Conservation (phyloP, 2,797 vertebrate species). For the Helarctos malayanus region DNA sequence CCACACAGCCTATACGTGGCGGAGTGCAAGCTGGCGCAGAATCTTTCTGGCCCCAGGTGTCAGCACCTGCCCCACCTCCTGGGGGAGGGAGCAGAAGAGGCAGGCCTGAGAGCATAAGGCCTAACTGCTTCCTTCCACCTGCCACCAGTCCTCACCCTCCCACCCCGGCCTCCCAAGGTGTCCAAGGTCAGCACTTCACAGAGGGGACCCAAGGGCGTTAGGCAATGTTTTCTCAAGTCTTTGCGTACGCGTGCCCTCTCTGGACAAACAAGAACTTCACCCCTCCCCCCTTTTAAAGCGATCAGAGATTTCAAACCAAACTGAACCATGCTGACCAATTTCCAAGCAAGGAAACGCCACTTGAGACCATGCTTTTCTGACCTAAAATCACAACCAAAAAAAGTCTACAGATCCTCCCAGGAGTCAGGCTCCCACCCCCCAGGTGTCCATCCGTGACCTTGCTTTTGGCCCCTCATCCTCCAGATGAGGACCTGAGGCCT, state of each 20-base stretch:
- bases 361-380: background rate
- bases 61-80: background rate
- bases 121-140: background rate
- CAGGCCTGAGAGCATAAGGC: background rate
- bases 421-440: accelerated
- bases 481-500: background rate
- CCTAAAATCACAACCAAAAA: background rate
- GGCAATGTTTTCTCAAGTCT: background rate
- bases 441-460: background rate
- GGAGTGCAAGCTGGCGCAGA: background rate
- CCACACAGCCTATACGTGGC: background rate
- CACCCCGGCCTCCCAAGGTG: accelerated
- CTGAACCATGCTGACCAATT: background rate
- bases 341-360: background rate
- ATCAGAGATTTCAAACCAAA: background rate
- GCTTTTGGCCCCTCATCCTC: background rate
- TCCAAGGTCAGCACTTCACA: background rate
- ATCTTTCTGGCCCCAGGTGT: no score
- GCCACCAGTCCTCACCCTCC: background rate
- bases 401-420: background rate
- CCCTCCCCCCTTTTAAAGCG: background rate
- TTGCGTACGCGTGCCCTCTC: accelerated
- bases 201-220: accelerated
- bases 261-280: background rate
- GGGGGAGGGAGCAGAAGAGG: background rate